Evolutionary conservation across 2,113 vertebrate genomes (phyloP), one percentile per base, ranked within the genome.

Genomic region (Cyprinus carpio): DNA sequence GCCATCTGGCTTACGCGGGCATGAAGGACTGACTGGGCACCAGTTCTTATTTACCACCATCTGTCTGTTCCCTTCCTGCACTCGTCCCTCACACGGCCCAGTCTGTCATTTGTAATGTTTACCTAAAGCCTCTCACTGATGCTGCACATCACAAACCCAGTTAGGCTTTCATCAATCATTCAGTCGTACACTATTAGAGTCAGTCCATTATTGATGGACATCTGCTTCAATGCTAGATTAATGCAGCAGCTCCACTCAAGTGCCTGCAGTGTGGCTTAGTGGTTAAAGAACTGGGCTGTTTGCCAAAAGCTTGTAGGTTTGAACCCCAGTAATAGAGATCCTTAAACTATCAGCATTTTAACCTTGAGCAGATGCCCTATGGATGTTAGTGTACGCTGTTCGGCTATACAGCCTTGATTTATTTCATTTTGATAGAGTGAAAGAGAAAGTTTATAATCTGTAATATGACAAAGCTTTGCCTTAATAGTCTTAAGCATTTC

Each of bases 1-100:
- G 82, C 91, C 92, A 92, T 93, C 92, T 93, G 93, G 90, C 87
- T 62, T 86, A 88, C 75, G 78, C 77, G 86, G 79, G 86, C 84
- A 85, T 85, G 77, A 27, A 83, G 82, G 87, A 20, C 90, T 88
- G 65, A 78, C 82, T 49, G 79, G 80, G 77, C 85, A 75, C 90
- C 90, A 90, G 91, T 82, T 86, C 88, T 93, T 91, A 90, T 87
- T 91, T 84, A 71, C 84, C 72, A 56, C 86, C 86, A 89, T 89
- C 88, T 87, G 88, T 87, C 40, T 34, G 15, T 71, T 16, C 27
- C 20, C 46, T 31, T 16, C 29, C 40, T 49, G 56, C 60, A 25
- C 58, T 20, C 29, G 74, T 76, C 74, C 27, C 51, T 58, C 29
- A 60, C 76, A 60, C 20, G 1, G 67, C 40, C 15, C 65, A 27